A percentile compares a stretch with the other conserved stretches of the same genome.
These are phyloP conservation scores for Actenoides hombroni DNA, from an alignment of 2,113 vertebrate species.

Conservation along the genomic window DNA sequence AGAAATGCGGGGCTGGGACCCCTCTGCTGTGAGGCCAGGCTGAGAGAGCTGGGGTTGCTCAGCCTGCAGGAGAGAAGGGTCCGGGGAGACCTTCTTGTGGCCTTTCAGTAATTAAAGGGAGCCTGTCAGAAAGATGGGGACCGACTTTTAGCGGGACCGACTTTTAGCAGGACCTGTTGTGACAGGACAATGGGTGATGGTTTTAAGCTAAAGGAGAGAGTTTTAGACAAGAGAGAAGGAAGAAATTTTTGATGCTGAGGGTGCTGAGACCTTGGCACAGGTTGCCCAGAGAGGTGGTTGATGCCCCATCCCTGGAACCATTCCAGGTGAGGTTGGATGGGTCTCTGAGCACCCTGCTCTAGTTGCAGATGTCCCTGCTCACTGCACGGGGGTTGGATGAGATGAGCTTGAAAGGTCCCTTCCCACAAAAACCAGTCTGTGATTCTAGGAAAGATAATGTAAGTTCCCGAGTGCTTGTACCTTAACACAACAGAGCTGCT, in stretches of 20 bases:
- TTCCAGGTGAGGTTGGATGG: not conserved
- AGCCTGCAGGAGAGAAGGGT: not conserved
- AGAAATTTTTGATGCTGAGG: not conserved
- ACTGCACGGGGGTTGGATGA: not conserved
- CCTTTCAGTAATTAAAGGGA: not conserved
- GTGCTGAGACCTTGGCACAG: not conserved
- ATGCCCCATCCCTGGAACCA: not conserved
- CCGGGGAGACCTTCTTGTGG: not conserved
- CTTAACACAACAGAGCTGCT: not conserved
- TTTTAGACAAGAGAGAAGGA: not conserved
- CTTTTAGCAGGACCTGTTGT: not conserved
- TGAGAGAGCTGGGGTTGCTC: not conserved
- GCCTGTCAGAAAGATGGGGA: not conserved
- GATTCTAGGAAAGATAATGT: fast-evolving
- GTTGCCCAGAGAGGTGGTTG: not conserved
- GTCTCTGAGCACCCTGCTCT: not conserved
- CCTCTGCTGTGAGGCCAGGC: not conserved
- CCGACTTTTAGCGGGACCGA: too few relatives aligned
- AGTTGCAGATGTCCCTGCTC: not conserved
- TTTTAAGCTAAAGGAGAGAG: not conserved
- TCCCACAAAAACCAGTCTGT: not conserved
- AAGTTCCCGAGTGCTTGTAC: fast-evolving
- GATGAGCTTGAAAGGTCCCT: not conserved
- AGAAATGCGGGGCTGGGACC: not conserved
- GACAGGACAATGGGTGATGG: not conserved